Evolutionary conservation across 92 coral and sea anemone species (phyloP), one percentile per base, ranked within the genome.

Genomic region (Desmophyllum pertusum): DNA sequence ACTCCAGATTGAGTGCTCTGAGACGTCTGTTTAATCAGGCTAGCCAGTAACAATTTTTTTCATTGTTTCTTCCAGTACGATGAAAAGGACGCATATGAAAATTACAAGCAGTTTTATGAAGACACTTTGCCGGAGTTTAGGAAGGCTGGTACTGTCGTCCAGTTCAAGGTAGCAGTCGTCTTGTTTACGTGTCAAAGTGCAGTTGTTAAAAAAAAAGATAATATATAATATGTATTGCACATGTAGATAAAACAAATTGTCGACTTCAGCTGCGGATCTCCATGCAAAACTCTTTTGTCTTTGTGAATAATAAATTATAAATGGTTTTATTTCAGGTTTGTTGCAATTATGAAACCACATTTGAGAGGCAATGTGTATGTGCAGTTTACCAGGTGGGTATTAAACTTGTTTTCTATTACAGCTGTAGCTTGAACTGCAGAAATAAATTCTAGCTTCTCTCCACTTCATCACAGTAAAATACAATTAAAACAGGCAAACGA

Each of bases 291-390:
- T n/a, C n/a, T n/a, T n/a, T n/a, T n/a, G n/a, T n/a, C n/a, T n/a
- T n/a, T n/a, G n/a, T n/a, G n/a, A n/a, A n/a, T n/a, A n/a, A n/a
- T n/a, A n/a, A n/a, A n/a, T n/a, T n/a, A 33, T 2, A 4, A 6
- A 39, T 6, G 33, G 10, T 53, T 57, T 39, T 5, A 13, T 76
- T 83, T 70, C 80, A 97, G 99, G 99, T 91, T 72, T 97, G 99
- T 55, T 97, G 99, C 75, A 97, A 97, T 66, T 87, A 92, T 45
- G 99, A 97, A n/a, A 70, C 98, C 93, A 6, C 99, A 97, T 75
- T 87, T 97, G 77, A 88, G 99, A 69, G 99, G 99, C 50, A 97
- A 97, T 83, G 97, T 97, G 64, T 97, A 94, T 51, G 98, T 97
- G 51, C 99, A 97, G 81, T 97, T 77, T 77, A 42, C 89, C 59